These are phyloP conservation scores for Pelecanus crispus DNA, from an alignment of 2,113 vertebrate species.

Conservation along the genomic window DNA sequence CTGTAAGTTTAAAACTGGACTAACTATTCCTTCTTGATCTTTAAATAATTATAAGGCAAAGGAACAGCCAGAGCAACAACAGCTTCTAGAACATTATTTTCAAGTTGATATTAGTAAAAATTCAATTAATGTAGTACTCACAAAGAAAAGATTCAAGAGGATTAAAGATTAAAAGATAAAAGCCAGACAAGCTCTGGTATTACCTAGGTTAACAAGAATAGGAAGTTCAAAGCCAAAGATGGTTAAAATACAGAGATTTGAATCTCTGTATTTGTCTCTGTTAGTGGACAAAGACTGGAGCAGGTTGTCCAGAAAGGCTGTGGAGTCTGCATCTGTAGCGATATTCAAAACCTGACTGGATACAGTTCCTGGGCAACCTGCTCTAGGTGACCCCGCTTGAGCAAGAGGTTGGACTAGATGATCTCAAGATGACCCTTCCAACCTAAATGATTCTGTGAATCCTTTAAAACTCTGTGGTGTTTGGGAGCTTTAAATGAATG, in stretches of 20 bases:
- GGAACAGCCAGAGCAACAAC: background rate
- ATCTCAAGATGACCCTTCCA: background rate
- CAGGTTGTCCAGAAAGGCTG: background rate
- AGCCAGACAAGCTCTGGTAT: background rate
- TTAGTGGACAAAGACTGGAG: background rate
- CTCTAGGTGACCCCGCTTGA: background rate
- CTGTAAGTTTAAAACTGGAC: background rate
- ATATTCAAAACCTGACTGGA: background rate
- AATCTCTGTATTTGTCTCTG: background rate
- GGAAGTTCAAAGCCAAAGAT: background rate
- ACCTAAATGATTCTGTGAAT: background rate
- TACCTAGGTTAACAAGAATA: background rate
- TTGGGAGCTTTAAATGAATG: background rate
- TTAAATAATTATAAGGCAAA: background rate
- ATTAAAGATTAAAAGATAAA: too few relatives aligned
- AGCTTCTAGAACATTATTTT: background rate
- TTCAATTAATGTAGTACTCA: background rate
- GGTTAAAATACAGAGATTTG: background rate
- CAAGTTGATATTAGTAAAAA: background rate
- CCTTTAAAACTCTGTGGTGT: background rate
- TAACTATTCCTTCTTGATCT: background rate
- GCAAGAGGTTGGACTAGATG: background rate
- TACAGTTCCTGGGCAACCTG: background rate
- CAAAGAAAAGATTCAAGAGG: background rate
- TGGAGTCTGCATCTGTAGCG: background rate